Conservation (phyloP, 2,888 invertebrate genomes). For the Sesamia inferens region DNA sequence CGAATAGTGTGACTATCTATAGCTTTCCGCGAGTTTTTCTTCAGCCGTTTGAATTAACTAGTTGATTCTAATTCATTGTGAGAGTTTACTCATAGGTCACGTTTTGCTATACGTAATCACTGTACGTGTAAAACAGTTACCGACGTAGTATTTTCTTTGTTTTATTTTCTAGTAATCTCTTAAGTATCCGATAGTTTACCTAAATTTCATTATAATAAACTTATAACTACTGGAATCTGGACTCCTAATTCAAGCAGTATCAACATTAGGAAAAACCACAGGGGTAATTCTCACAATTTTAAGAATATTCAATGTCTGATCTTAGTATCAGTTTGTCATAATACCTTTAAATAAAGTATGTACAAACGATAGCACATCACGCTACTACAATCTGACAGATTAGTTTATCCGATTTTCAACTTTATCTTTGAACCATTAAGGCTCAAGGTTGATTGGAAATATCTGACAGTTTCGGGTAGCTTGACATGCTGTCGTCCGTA, state of each 20-base stretch:
- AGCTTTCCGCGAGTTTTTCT: constrained; percentile 54
- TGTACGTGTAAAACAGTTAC: background rate
- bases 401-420: no score
- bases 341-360: no score
- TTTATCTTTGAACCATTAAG: no score
- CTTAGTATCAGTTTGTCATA: no score
- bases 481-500: no score
- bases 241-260: background rate
- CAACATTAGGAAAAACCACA: background rate
- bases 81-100: constrained; percentile 29
- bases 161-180: background rate
- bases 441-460: no score
- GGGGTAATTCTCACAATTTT: background rate
- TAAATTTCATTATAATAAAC: constrained; percentile 5
- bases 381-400: no score
- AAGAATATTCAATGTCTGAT: background rate
- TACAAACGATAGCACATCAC: no score
- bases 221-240: background rate
- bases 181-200: background rate
- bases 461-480: no score
- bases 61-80: constrained; percentile 36
- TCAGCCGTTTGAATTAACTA: constrained; percentile 24
- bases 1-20: constrained; percentile 60
- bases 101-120: constrained; percentile 26
- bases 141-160: background rate